Percentiles rank a stretch among this genome's conserved stretches.
phyloP scores from a whole-genome alignment of 2,888 invertebrate species.

The Lacanobia wlatinum region DNA sequence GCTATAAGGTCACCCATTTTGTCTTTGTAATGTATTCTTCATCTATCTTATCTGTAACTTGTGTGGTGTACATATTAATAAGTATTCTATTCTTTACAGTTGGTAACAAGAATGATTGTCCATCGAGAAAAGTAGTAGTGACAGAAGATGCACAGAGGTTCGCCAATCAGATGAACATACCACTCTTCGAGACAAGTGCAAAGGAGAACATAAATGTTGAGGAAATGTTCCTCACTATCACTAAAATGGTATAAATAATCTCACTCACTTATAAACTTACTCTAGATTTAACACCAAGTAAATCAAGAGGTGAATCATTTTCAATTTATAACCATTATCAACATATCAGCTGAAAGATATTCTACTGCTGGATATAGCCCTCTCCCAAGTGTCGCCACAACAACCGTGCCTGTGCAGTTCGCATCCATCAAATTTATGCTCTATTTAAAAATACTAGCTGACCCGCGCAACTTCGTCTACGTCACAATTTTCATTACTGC shows the following conservation, averaged over 20 bases:
- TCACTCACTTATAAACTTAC: background rate
- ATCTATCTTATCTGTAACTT: too few relatives aligned
- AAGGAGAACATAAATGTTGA: slow-evolving; percentile 99
- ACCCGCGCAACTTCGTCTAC: too few relatives aligned
- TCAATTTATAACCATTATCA: too few relatives aligned
- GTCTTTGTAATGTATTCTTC: too few relatives aligned
- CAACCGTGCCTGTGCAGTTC: too few relatives aligned
- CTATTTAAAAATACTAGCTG: too few relatives aligned
- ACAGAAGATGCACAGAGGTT: slow-evolving; percentile 99
- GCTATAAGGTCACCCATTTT: too few relatives aligned
- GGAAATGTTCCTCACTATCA: slow-evolving; percentile 96
- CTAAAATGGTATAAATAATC: slow-evolving; percentile 88
- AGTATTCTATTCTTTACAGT: slow-evolving; percentile 90
- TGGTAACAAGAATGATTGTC: slow-evolving; percentile 99
- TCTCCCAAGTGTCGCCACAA: too few relatives aligned
- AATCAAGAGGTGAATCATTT: background rate
- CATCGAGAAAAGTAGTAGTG: slow-evolving; percentile 98
- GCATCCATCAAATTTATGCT: too few relatives aligned
- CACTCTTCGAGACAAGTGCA: slow-evolving; percentile 99
- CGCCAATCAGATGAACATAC: slow-evolving; percentile 99
- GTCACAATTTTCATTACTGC: too few relatives aligned
- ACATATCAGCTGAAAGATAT: too few relatives aligned
- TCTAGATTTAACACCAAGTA: background rate
- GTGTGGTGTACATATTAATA: background rate
- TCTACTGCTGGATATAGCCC: too few relatives aligned